Base-by-base conservation (phyloP, 1,140 invertebrate species). In the Agrypnia vestita region DNA sequence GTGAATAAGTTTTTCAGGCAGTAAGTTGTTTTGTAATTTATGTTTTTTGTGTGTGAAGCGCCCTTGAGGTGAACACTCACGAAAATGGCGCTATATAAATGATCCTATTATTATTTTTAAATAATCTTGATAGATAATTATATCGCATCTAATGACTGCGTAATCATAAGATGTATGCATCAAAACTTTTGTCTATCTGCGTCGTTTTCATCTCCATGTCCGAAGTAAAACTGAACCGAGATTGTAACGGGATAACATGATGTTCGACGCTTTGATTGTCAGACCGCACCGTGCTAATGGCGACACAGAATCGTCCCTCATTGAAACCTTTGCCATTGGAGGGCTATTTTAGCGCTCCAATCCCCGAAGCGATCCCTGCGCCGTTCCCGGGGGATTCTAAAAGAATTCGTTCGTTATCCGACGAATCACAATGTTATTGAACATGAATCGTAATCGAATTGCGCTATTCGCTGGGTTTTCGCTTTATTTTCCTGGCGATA, bases 361-460 rank as follows among this genome's bases (percentile, higher is more conserved):
- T 49, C 25, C 25, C 25, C 25, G 25, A 35, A 35, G 25, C 25
- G 15, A 15, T 49, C 67, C 46, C 46, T 8, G 43, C 15, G 8
- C 67, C 67, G 17, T 25, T 44, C 67, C 46, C 67, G n/a, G 4
- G 67, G 43, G 46, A 71, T 47, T 71, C 67, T 17, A 71, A 67
- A 71, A 71, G 67, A 71, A 71, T 71, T 46, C 67, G 67, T 71
- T 71, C 67, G 67, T 71, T 71, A 71, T 47, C 67, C 46, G 17
- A n/a, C 46, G 67, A 15, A 47, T 71, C 67, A 71, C 19, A 71
- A 10, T 47, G 21, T 71, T 71, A 71, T 71, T 17, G 46, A 47
- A 47, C 35, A 11, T 46, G 13, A 69, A 69, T 69, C n/a, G 64
- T 69, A 49, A 46, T 69, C 44, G 19, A 46, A 61, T 15, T 61